Evolutionary conservation across 2,113 vertebrate genomes (phyloP).

Genomic region (Corvus cornix): DNA sequence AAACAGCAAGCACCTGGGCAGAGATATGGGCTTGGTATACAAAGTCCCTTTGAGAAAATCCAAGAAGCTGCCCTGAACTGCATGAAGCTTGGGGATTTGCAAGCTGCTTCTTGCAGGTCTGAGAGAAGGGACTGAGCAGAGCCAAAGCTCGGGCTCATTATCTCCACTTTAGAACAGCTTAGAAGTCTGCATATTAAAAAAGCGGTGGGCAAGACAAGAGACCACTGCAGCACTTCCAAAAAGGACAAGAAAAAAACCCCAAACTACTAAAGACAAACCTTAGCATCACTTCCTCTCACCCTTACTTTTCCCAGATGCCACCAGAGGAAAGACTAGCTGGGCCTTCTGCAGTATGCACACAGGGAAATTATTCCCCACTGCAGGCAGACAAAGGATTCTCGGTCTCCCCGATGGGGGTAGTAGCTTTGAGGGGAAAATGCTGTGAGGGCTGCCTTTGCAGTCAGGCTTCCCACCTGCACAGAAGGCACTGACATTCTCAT

Average conservation of each 20-base stretch:
- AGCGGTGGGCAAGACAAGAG: neutral
- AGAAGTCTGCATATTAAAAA: neutral
- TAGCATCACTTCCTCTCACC: neutral
- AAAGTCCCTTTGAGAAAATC: neutral
- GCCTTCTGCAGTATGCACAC: neutral
- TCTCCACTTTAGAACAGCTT: neutral
- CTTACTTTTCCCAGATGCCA: neutral
- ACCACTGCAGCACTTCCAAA: neutral
- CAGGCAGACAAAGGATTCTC: neutral
- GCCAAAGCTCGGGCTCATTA: neutral
- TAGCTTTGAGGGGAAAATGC: neutral
- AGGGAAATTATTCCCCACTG: neutral
- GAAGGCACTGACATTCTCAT: constrained; percentile 97
- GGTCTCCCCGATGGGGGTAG: neutral
- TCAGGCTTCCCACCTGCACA: constrained; percentile 85
- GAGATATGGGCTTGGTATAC: neutral
- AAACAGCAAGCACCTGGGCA: neutral
- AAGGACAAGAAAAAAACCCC: neutral
- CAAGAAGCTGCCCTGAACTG: neutral
- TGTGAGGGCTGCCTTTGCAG: neutral
- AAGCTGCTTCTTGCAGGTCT: neutral
- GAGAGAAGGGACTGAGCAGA: neutral
- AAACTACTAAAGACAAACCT: neutral
- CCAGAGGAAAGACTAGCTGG: neutral
- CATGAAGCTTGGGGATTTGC: neutral